These are phyloP conservation scores for Motacilla alba DNA, from an alignment of 2,113 vertebrate genomes.

Conservation along the genomic window DNA sequence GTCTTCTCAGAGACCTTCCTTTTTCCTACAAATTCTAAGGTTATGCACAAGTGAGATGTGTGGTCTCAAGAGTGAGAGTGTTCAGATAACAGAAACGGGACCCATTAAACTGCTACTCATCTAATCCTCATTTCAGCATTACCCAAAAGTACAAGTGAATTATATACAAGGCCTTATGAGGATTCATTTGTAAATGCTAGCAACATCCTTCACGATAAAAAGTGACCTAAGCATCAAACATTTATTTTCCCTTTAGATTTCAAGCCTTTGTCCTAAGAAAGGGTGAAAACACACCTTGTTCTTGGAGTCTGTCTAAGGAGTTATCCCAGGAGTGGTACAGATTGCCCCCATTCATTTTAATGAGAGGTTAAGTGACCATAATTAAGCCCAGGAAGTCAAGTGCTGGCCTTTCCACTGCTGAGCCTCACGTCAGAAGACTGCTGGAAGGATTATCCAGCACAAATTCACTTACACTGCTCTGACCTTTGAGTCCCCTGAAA, in stretches of 20 bases:
- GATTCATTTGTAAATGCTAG: not conserved
- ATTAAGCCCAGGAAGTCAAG: slow-evolving; percentile 37
- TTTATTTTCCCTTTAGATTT: not conserved
- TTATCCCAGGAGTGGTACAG: not conserved
- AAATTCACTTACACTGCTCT: slow-evolving; percentile 15
- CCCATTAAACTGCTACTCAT: not conserved
- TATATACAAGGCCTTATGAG: not conserved
- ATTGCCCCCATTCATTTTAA: slow-evolving; percentile 34
- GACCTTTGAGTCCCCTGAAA: not conserved
- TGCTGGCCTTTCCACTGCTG: not conserved
- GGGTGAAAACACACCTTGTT: not conserved
- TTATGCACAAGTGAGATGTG: not conserved
- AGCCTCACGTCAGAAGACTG: slow-evolving; percentile 10
- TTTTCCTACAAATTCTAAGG: not conserved
- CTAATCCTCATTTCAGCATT: not conserved
- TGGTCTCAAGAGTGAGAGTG: not conserved
- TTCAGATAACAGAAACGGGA: not conserved
- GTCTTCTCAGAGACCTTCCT: not conserved
- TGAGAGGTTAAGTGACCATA: slow-evolving; percentile 46
- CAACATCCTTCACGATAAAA: not conserved
- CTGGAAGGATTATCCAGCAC: slow-evolving; percentile 23
- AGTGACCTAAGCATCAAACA: not conserved
- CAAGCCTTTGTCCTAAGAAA: not conserved
- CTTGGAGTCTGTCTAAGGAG: not conserved
- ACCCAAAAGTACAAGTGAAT: not conserved